Conservation (phyloP, 2,888 invertebrate species). For the Sabatieria punctata region DNA sequence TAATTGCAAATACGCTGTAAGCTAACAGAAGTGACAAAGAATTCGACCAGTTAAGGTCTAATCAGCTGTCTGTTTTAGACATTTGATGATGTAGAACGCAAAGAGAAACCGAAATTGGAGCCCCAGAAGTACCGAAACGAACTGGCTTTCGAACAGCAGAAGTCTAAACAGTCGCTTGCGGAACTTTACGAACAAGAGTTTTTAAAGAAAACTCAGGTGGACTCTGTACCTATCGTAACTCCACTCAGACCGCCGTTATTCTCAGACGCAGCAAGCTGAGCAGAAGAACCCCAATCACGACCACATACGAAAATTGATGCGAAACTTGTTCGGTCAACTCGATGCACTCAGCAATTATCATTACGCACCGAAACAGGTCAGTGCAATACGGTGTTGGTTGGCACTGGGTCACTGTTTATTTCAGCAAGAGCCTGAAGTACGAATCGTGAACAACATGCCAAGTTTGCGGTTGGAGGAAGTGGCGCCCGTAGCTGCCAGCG, state of each 20-base stretch:
- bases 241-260: not conserved
- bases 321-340: slow-evolving; percentile 56
- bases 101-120: slow-evolving; percentile 61
- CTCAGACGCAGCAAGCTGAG: slow-evolving; percentile 38
- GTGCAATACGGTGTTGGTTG: slow-evolving; percentile 9
- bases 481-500: slow-evolving; percentile 64
- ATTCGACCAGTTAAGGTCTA: no score
- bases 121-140: slow-evolving; percentile 68
- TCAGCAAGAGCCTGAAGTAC: slow-evolving; percentile 60
- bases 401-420: slow-evolving; percentile 2
- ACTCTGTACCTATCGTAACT: not conserved
- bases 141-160: slow-evolving; percentile 71
- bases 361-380: slow-evolving; percentile 65
- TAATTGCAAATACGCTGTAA: no score
- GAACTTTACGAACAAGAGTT: slow-evolving; percentile 63
- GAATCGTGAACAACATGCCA: slow-evolving; percentile 70
- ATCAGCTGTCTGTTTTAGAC: no score
- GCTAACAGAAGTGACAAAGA: no score
- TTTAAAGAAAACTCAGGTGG: slow-evolving; percentile 38
- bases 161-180: slow-evolving; percentile 75
- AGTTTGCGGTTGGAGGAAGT: slow-evolving; percentile 84
- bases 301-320: slow-evolving; percentile 56
- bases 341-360: slow-evolving; percentile 81
- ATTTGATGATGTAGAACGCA: slow-evolving; percentile 77
- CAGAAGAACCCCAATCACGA: slow-evolving; percentile 51